These are phyloP conservation scores for Lacerta bilineata DNA, from an alignment of 2,797 vertebrate species.

Conservation along the genomic window DNA sequence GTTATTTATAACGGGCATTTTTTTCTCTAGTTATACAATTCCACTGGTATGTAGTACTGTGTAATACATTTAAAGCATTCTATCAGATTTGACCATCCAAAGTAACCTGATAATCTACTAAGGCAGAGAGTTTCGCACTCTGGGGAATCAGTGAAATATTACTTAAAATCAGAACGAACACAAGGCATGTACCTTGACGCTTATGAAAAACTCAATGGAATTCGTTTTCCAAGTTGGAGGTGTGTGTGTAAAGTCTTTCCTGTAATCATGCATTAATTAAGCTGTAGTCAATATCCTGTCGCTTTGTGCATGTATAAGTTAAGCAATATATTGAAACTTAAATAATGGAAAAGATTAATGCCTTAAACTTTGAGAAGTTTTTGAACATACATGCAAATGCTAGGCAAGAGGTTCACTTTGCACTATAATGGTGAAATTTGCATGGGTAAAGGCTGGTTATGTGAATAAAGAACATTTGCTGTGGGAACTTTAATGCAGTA, in stretches of 20 bases:
- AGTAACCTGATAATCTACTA: background rate
- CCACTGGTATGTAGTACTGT: fast-evolving
- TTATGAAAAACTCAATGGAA: slow-evolving; percentile 18
- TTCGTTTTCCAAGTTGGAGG: background rate
- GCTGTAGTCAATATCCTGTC: fast-evolving
- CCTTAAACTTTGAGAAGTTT: background rate
- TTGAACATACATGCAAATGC: background rate
- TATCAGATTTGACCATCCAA: background rate
- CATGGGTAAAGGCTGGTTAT: background rate
- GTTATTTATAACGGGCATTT: background rate
- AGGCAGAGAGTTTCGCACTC: fast-evolving
- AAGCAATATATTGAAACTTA: background rate
- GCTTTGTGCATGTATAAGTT: slow-evolving; percentile 3
- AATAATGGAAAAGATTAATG: fast-evolving
- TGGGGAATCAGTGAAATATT: slow-evolving; percentile 5
- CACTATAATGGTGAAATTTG: background rate
- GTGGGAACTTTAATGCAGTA: background rate
- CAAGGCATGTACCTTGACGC: background rate
- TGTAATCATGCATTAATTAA: fast-evolving
- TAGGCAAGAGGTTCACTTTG: background rate
- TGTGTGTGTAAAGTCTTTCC: background rate
- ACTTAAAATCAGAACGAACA: background rate
- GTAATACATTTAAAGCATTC: background rate
- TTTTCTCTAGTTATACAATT: background rate
- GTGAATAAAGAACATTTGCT: fast-evolving